Conservation (phyloP, 2,113 vertebrate genomes). For the Podocnemis expansa region DNA sequence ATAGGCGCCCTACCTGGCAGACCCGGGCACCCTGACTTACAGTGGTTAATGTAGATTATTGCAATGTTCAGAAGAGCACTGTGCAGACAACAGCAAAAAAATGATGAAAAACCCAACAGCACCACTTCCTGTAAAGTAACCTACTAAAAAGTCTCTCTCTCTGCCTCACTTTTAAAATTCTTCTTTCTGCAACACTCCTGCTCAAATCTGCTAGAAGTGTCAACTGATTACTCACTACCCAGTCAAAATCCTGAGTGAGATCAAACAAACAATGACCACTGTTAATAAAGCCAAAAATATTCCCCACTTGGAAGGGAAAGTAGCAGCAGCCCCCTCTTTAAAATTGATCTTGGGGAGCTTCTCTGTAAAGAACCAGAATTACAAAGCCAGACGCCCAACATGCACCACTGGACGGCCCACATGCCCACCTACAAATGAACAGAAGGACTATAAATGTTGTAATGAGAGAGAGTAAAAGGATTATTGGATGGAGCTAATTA, state of each 20-base stretch:
- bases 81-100: background rate
- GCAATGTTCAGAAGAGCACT: background rate
- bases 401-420: background rate
- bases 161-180: background rate
- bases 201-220: background rate
- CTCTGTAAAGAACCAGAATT: background rate
- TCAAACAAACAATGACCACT: background rate
- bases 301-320: background rate
- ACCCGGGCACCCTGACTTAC: too few species aligned
- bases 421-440: conserved; percentile 49
- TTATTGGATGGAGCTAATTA: conserved; percentile 86
- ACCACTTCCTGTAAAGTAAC: background rate
- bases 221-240: background rate
- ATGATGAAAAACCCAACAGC: background rate
- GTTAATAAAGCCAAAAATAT: background rate
- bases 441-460: conserved; percentile 66
- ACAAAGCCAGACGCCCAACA: background rate
- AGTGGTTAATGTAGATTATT: background rate
- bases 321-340: background rate
- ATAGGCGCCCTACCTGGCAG: too few species aligned
- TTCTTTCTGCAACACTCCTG: background rate
- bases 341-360: background rate
- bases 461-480: conserved; percentile 76
- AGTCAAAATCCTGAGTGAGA: background rate
- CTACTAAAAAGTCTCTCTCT: background rate